phyloP scores from a whole-genome alignment of 1,140 invertebrate genomes.

The Drosophila aff. region DNA sequence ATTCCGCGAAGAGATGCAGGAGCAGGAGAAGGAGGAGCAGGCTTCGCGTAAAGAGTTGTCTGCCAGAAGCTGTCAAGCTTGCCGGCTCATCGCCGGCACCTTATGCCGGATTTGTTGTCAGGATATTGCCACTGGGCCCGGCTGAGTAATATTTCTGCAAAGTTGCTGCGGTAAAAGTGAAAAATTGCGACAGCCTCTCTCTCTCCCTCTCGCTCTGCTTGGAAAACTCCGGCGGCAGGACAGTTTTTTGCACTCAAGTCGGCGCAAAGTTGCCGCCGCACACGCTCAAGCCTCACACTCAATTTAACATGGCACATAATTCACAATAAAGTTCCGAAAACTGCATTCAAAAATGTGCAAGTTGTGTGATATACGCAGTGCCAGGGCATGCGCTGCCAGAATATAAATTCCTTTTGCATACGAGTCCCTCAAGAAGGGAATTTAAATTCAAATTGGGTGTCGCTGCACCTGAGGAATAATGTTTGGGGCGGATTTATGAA shows the following conservation, averaged over 20 bases:
- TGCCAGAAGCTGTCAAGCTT: slow-evolving; percentile 71
- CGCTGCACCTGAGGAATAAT: slow-evolving; percentile 33
- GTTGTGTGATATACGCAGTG: slow-evolving; percentile 30
- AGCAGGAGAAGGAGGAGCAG: neutral
- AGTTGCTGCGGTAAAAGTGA: slow-evolving; percentile 82
- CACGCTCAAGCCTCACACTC: slow-evolving; percentile 54
- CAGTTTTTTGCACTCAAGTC: slow-evolving; percentile 55
- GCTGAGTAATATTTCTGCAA: slow-evolving; percentile 76
- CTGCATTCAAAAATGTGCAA: slow-evolving; percentile 45
- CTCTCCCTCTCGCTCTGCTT: neutral
- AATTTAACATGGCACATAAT: slow-evolving; percentile 70
- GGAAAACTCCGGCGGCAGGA: slow-evolving; percentile 15
- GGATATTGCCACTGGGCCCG: slow-evolving; percentile 70
- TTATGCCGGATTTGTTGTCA: slow-evolving; percentile 77
- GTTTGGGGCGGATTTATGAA: neutral
- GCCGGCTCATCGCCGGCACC: slow-evolving; percentile 72
- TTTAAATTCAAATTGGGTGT: slow-evolving; percentile 49
- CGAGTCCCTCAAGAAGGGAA: slow-evolving; percentile 18
- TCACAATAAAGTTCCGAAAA: slow-evolving; percentile 47
- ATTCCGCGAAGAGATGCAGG: slow-evolving; percentile 14
- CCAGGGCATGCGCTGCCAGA: neutral
- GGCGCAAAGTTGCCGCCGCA: slow-evolving; percentile 34
- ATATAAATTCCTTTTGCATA: slow-evolving; percentile 36
- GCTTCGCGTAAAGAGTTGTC: slow-evolving; percentile 39
- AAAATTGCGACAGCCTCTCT: slow-evolving; percentile 64